Conservation (phyloP, 2,888 invertebrate species). For the Chrysolina americana region DNA sequence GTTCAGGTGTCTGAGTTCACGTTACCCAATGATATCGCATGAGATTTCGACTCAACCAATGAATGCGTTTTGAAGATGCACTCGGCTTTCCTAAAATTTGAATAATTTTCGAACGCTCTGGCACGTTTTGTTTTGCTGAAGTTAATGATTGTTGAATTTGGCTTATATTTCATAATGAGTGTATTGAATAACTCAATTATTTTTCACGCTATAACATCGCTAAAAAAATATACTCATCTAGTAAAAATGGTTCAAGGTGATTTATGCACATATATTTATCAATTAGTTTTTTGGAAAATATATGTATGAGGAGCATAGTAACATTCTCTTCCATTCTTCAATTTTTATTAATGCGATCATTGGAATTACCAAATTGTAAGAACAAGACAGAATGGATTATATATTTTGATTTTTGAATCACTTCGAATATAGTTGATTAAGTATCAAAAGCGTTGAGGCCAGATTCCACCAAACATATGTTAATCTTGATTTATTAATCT, state of each 20-base stretch:
- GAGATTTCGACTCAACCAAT: slow-evolving; percentile 49
- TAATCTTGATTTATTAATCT: too few species aligned
- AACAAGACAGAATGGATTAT: too few species aligned
- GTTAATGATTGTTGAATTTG: slow-evolving; percentile 4
- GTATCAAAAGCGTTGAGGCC: too few species aligned
- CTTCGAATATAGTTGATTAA: too few species aligned
- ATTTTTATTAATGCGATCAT: neutral
- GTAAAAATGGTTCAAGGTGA: neutral
- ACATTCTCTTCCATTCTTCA: neutral
- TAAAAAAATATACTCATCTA: neutral
- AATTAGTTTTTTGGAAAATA: neutral
- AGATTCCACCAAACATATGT: too few species aligned
- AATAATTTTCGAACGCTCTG: slow-evolving; percentile 29
- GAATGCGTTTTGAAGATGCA: slow-evolving; percentile 33
- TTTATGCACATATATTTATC: neutral
- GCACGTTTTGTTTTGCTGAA: slow-evolving; percentile 17
- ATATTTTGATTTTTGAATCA: too few species aligned
- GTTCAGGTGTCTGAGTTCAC: slow-evolving; percentile 54
- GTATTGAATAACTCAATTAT: neutral
- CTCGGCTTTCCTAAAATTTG: slow-evolving; percentile 28
- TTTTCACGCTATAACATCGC: neutral
- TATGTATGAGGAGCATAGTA: neutral
- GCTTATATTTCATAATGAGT: neutral
- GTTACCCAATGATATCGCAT: slow-evolving; percentile 49
- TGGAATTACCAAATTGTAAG: too few species aligned